Evolutionary conservation across 2,797 vertebrate species (phyloP).

Genomic region (Sus cebifrons): DNA sequence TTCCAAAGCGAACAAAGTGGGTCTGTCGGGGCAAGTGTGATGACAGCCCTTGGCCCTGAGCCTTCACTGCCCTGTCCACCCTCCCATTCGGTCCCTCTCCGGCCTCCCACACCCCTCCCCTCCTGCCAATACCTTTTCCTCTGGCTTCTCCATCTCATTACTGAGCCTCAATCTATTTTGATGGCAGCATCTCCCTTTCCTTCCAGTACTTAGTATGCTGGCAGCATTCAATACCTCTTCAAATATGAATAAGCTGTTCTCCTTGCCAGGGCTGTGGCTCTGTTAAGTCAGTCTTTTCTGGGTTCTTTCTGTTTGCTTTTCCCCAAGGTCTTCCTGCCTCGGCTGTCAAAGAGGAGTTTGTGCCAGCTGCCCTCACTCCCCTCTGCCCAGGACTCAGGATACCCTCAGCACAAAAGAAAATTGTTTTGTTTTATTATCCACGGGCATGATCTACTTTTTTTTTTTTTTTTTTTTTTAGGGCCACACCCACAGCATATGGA

Average conservation of each 20-base stretch:
- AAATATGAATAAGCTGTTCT: constrained; percentile 47
- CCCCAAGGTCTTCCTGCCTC: constrained; percentile 45
- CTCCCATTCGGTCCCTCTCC: accelerated
- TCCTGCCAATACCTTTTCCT: background rate
- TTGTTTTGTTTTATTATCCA: constrained; percentile 33
- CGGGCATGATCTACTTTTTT: background rate
- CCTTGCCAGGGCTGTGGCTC: background rate
- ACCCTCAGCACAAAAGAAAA: background rate
- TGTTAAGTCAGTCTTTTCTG: background rate
- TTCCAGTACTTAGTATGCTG: constrained; percentile 32
- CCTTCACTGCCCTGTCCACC: too few relatives aligned
- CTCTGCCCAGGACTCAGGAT: background rate
- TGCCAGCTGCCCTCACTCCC: background rate
- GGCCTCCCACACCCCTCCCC: accelerated
- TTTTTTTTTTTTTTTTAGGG: too few relatives aligned
- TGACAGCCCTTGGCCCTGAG: accelerated
- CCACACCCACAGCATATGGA: too few relatives aligned
- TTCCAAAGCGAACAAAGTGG: background rate
- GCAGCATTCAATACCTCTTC: constrained; percentile 66
- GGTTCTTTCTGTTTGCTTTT: constrained; percentile 40
- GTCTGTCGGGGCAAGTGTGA: background rate
- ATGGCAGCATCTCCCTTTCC: background rate
- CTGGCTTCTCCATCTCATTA: background rate
- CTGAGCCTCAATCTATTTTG: background rate
- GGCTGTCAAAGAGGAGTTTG: constrained; percentile 63